These are phyloP conservation scores for Lathamus discolor DNA, from an alignment of 2,113 vertebrate species.

Conservation along the genomic window DNA sequence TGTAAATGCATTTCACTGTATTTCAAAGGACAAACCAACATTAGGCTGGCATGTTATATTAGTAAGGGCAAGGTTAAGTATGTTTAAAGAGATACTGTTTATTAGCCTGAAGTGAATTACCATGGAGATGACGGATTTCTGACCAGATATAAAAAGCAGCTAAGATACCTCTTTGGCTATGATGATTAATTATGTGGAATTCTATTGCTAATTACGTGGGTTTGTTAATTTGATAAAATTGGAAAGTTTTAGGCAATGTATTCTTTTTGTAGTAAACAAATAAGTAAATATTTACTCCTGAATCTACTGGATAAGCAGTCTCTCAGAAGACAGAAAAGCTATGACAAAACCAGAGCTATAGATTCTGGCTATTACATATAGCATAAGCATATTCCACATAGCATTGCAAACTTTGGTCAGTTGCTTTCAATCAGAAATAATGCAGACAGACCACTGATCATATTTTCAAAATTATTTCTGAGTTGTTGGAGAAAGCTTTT, in stretches of 20 bases:
- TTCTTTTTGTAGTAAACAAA: neutral
- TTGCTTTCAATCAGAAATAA: neutral
- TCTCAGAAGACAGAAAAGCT: neutral
- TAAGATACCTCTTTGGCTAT: slow-evolving; percentile 15
- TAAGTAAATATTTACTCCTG: neutral
- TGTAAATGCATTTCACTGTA: neutral
- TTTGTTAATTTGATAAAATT: slow-evolving; percentile 23
- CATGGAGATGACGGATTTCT: slow-evolving; percentile 8
- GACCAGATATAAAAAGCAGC: slow-evolving; percentile 40
- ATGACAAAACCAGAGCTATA: neutral
- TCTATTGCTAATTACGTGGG: neutral
- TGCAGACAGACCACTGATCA: neutral
- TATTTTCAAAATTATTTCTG: neutral
- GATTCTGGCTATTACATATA: neutral
- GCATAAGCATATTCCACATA: neutral
- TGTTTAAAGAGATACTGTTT: slow-evolving; percentile 38
- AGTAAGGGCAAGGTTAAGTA: slow-evolving; percentile 21
- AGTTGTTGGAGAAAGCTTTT: neutral
- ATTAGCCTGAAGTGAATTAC: slow-evolving; percentile 37
- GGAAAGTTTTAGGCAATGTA: neutral
- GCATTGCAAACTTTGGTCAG: neutral
- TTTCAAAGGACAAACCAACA: slow-evolving; percentile 6
- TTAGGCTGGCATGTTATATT: neutral
- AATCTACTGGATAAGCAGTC: neutral
- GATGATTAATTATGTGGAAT: slow-evolving; percentile 2